Conservation (phyloP, 2,888 invertebrate species). For the Beris morrisii region DNA sequence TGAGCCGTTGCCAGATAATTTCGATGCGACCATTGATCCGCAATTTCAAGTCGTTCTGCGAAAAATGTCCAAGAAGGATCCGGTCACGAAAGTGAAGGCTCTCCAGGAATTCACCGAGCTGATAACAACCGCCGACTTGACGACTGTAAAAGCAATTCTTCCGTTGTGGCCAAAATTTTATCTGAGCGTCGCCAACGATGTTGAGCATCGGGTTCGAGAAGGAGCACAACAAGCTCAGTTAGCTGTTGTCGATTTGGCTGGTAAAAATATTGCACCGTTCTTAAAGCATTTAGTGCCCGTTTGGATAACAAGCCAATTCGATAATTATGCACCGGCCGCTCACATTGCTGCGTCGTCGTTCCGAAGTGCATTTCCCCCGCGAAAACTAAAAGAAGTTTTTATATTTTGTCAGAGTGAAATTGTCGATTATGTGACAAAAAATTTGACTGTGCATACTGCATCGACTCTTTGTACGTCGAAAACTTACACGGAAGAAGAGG, state of each 20-base stretch:
- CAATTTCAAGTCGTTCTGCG: slow-evolving; percentile 79
- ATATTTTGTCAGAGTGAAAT: slow-evolving; percentile 83
- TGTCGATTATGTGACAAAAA: slow-evolving; percentile 70
- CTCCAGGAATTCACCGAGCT: slow-evolving; percentile 71
- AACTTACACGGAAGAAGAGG: slow-evolving; percentile 64
- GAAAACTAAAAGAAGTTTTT: slow-evolving; percentile 77
- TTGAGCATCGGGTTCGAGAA: slow-evolving; percentile 83
- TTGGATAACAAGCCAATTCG: slow-evolving; percentile 85
- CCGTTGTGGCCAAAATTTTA: slow-evolving; percentile 85
- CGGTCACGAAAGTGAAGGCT: slow-evolving; percentile 86
- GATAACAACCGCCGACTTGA: slow-evolving; percentile 65
- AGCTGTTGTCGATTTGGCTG: slow-evolving; percentile 66
- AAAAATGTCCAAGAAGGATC: slow-evolving; percentile 88
- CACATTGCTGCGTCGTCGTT: slow-evolving; percentile 69
- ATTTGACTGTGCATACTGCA: slow-evolving; percentile 64
- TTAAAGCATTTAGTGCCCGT: slow-evolving; percentile 76
- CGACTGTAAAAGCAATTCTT: slow-evolving; percentile 70
- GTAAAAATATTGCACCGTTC: slow-evolving; percentile 76
- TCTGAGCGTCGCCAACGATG: slow-evolving; percentile 72
- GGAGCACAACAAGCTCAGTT: slow-evolving; percentile 74
- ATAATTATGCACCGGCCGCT: slow-evolving; percentile 83
- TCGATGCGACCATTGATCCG: slow-evolving; percentile 67
- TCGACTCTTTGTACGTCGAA: slow-evolving; percentile 61
- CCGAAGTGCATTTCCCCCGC: slow-evolving; percentile 73
- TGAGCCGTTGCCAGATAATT: slow-evolving; percentile 61